These are phyloP conservation scores for Schizopygopsis malacanthus DNA, from an alignment of 2,797 vertebrate genomes.

Conservation along the genomic window DNA sequence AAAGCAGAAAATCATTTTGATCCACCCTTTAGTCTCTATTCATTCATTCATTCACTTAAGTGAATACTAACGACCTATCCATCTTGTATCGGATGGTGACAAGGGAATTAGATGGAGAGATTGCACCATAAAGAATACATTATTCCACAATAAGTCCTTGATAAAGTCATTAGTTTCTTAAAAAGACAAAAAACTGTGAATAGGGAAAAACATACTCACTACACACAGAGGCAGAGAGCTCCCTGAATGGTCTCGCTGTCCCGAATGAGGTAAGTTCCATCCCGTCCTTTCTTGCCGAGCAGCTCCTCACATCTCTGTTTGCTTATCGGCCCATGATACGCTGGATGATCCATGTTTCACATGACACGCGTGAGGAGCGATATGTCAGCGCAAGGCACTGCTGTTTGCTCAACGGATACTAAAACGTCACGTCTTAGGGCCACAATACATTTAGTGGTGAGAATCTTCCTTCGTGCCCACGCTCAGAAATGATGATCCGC, in stretches of 20 bases:
- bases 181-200: not conserved
- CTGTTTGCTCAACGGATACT: too few species aligned
- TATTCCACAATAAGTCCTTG: too few species aligned
- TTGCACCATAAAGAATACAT: not conserved
- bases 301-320: slow-evolving; percentile 71
- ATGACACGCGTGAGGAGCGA: not conserved
- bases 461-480: slow-evolving; percentile 2
- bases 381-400: not conserved
- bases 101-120: not conserved
- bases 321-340: slow-evolving; percentile 72
- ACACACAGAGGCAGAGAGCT: slow-evolving; percentile 78
- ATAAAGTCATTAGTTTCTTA: not conserved
- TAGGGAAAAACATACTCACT: slow-evolving; percentile 69
- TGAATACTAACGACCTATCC: not conserved
- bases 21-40: not conserved
- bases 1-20: not conserved
- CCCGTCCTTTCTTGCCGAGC: slow-evolving; percentile 67
- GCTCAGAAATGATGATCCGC: slow-evolving; percentile 5
- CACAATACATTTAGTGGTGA: not conserved
- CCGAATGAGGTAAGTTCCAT: slow-evolving; percentile 75
- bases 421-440: not conserved
- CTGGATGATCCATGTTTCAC: slow-evolving; percentile 65
- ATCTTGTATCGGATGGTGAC: not conserved
- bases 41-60: not conserved
- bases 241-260: slow-evolving; percentile 78